Percentiles rank a stretch among this genome's conserved stretches.
These are phyloP conservation scores for Protomyctophum bolini DNA, from an alignment of 2,113 vertebrate genomes.

Conservation along the genomic window DNA sequence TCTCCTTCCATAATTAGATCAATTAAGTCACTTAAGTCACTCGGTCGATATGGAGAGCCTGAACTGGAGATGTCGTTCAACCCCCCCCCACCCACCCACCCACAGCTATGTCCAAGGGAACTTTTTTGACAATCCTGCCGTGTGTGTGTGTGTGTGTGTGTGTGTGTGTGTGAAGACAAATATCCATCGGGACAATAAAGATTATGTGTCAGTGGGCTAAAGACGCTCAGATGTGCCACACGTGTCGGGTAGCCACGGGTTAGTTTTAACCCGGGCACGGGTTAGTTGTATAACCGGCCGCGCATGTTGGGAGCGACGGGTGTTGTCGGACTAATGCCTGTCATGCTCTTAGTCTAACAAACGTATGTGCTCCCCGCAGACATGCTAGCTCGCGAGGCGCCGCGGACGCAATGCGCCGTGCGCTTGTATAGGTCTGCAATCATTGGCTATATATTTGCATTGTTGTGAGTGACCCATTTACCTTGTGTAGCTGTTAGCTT, in stretches of 20 bases:
- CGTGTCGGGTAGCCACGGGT: too few relatives aligned
- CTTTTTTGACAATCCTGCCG: slow-evolving; percentile 65
- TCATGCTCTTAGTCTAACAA: slow-evolving; percentile 1
- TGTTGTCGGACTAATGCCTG: slow-evolving; percentile 43
- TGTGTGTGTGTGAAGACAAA: background rate
- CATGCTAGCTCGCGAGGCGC: too few relatives aligned
- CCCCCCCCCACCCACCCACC: background rate
- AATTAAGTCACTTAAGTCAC: slow-evolving; percentile 65
- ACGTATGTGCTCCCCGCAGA: slow-evolving; percentile 36
- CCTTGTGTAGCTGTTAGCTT: too few relatives aligned
- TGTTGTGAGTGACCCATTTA: too few relatives aligned
- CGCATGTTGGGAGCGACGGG: background rate
- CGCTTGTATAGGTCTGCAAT: too few relatives aligned
- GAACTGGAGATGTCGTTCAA: slow-evolving; percentile 41
- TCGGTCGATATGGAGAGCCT: slow-evolving; percentile 42
- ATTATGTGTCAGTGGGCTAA: slow-evolving; percentile 21
- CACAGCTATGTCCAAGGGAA: slow-evolving; percentile 32
- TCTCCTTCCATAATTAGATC: slow-evolving; percentile 67
- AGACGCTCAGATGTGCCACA: background rate
- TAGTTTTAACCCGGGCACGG: slow-evolving; percentile 31
- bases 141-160: slow-evolving; percentile 14
- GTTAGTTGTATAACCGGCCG: slow-evolving; percentile 19
- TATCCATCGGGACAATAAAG: too few relatives aligned
- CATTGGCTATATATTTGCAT: too few relatives aligned
- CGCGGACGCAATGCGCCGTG: too few relatives aligned